A percentile compares a stretch with the other conserved stretches of the same genome.
Conservation (phyloP, 2,113 vertebrate species). For the Serinus canaria region DNA sequence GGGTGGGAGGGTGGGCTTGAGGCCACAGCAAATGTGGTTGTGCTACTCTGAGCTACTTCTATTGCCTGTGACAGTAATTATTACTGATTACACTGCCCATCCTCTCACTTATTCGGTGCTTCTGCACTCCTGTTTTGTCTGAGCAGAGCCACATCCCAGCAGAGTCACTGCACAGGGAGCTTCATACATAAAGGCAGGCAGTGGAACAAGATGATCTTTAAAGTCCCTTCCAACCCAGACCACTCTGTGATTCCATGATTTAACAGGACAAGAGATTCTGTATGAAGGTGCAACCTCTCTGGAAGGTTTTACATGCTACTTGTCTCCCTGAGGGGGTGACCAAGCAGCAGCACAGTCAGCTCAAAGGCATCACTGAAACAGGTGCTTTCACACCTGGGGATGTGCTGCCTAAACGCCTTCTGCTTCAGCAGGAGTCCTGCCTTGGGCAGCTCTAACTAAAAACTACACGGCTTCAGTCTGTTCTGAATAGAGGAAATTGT, state of each 20-base stretch:
- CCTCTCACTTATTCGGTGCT: background rate
- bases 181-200: background rate
- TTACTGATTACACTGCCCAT: accelerated
- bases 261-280: background rate
- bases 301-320: background rate
- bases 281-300: background rate
- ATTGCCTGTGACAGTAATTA: background rate
- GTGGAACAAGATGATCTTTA: background rate
- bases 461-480: background rate
- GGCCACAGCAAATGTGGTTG: accelerated
- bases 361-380: background rate
- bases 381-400: background rate
- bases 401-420: background rate
- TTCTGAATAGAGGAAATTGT: background rate
- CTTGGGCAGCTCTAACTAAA: background rate
- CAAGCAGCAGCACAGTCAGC: background rate
- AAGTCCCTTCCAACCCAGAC: background rate
- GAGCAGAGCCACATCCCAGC: accelerated
- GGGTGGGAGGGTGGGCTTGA: accelerated
- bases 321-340: background rate
- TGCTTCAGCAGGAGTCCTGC: background rate
- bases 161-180: background rate
- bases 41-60: background rate
- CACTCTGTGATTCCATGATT: background rate
- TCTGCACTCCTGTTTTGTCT: accelerated